Conservation (phyloP, 2,888 invertebrate genomes). For the Eupithecia tripunctaria region DNA sequence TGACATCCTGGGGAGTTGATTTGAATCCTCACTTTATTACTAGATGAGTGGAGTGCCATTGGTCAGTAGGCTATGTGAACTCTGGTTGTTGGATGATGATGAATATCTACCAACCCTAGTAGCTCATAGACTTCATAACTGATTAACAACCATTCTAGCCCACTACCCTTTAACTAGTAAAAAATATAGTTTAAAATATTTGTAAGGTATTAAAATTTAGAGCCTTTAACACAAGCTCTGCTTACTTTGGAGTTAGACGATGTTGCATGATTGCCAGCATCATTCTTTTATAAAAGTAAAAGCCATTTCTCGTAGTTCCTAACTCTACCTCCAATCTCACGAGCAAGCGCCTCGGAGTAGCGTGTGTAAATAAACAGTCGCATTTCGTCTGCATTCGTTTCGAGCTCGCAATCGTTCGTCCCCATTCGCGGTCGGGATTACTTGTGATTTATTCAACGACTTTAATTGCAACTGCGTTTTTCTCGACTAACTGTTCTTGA, state of each 20-base stretch:
- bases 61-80: not conserved
- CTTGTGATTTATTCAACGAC: constrained; percentile 59
- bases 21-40: not conserved
- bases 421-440: constrained; percentile 53
- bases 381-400: constrained; percentile 47
- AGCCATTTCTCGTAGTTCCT: constrained; percentile 15
- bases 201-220: not conserved
- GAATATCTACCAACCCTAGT: not conserved
- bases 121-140: not conserved
- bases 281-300: not conserved
- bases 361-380: constrained; percentile 61
- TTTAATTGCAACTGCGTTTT: constrained; percentile 55
- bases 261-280: too few species aligned
- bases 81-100: not conserved
- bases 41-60: not conserved
- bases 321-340: constrained; percentile 44
- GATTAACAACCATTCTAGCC: not conserved
- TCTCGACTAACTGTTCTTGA: constrained; percentile 33
- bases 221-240: not conserved
- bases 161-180: not conserved
- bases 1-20: not conserved
- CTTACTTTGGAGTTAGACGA: not conserved
- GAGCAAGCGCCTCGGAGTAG: constrained; percentile 50
- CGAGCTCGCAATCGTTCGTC: constrained; percentile 55
- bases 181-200: not conserved